phyloP scores from a whole-genome alignment of 2,113 vertebrate species.

The Emydocephalus ijimae region DNA sequence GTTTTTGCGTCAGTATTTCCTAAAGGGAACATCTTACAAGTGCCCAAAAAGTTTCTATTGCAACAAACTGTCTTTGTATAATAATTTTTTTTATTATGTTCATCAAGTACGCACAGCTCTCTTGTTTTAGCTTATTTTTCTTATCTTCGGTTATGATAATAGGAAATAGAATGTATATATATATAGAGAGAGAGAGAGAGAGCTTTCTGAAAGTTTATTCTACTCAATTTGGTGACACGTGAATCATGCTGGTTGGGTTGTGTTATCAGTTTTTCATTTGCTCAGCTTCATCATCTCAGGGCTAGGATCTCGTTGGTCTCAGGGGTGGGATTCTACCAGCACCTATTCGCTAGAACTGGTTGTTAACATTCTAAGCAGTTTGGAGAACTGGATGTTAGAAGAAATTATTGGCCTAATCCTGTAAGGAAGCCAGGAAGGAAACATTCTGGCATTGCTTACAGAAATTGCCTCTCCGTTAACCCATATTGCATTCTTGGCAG shows the following conservation, averaged over 20 bases:
- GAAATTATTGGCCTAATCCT: too few species aligned
- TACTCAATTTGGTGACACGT: slow-evolving; percentile 48
- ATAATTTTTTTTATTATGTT: slow-evolving; percentile 57
- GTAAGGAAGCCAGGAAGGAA: too few species aligned
- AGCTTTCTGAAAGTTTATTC: slow-evolving; percentile 52
- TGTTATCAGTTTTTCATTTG: slow-evolving; percentile 62
- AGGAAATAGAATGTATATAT: slow-evolving; percentile 56
- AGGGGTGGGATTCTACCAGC: too few species aligned
- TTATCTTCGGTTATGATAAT: slow-evolving; percentile 65
- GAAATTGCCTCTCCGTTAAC: too few species aligned
- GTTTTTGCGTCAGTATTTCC: slow-evolving; percentile 48
- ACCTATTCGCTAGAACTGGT: too few species aligned
- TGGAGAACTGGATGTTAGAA: too few species aligned
- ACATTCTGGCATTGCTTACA: too few species aligned
- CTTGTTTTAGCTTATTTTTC: slow-evolving; percentile 68
- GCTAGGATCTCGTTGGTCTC: slow-evolving; percentile 56
- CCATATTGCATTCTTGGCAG: too few species aligned
- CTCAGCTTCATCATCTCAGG: slow-evolving; percentile 52
- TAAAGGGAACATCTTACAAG: slow-evolving; percentile 56
- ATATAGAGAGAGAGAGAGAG: background rate
- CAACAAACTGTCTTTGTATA: slow-evolving; percentile 63
- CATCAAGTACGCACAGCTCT: slow-evolving; percentile 59
- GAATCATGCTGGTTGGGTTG: slow-evolving; percentile 60
- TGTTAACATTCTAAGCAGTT: too few species aligned
- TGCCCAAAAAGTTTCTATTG: slow-evolving; percentile 56